Evolutionary conservation across 2,113 vertebrate genomes (phyloP).

Genomic region (Pteruthius melanotis): DNA sequence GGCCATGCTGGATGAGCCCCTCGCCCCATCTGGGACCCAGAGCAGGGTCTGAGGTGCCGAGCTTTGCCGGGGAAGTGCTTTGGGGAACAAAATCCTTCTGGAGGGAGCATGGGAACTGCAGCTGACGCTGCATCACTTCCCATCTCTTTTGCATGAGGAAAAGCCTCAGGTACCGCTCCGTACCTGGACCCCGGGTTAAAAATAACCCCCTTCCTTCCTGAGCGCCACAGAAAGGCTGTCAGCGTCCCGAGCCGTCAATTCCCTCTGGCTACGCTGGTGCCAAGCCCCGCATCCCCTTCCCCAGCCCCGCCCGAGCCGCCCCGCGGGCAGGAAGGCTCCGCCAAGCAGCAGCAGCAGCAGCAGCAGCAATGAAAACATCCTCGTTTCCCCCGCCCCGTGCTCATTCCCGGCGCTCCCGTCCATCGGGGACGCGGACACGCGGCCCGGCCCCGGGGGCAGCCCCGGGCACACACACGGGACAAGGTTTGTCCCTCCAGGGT

Average conservation of each 20-base stretch:
- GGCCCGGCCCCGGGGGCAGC: neutral
- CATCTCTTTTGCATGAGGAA: neutral
- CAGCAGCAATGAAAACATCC: neutral
- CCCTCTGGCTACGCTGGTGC: neutral
- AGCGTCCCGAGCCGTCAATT: neutral
- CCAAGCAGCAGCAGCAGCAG: neutral
- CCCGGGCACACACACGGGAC: neutral
- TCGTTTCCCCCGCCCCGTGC: neutral
- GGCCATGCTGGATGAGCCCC: neutral
- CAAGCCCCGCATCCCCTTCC: neutral
- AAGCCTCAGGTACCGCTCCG: neutral
- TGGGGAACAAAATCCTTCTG: neutral
- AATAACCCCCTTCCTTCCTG: slow-evolving; percentile 56
- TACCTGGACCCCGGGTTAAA: slow-evolving; percentile 40
- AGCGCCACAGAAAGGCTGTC: neutral
- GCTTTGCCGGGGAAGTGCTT: neutral
- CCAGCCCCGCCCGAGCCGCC: neutral
- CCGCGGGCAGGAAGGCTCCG: neutral
- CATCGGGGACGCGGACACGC: neutral
- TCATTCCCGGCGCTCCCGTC: neutral
- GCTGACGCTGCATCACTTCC: neutral
- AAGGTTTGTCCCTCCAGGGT: neutral
- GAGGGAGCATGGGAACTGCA: neutral
- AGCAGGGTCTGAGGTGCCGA: accelerated
- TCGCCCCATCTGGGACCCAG: neutral